Evolutionary conservation across 2,797 vertebrate genomes (phyloP), one percentile per base, ranked within the genome.

Genomic region (Lutjanus campechanus): DNA sequence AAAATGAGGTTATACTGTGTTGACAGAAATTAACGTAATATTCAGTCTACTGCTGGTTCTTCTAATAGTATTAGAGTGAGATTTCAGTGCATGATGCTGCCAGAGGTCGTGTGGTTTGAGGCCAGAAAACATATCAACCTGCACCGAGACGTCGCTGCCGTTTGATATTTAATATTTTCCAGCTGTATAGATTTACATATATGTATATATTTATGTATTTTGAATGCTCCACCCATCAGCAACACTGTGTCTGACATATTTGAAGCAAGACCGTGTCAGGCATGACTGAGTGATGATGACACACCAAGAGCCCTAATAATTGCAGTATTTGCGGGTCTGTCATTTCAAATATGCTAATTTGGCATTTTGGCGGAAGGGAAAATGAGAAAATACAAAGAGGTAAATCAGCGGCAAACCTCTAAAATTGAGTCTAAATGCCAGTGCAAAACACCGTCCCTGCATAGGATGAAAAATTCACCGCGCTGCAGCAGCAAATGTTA

Each of bases 291-390:
- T 43, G 53, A 73, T 47, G 17, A 68, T 71, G 79, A 85, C 72
- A 84, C 75, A 43, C 63, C 36, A n/a, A 20, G 50, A 61, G 11
- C 46, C 16, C 25, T 71, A 71, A 79, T 88, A 76, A 86, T 69
- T 74, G 75, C 82, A 78, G 43, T 22, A 79, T 84, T 77, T 87
- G 47, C 25, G 22, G 20, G 61, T 19, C 68, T 77, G 77, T 88
- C 80, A 83, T 83, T 89, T 89, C 36, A 84, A 58, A 86, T 90
- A 94, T 94, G 92, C 79, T 79, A 93, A 94, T 92, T 69, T 91
- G 92, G 76, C 90, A 91, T 94, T 95, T 94, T 84, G 69, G 51
- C 16, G 3, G 58, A 80, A 55, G 77, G 67, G 77, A 77, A 84
- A 87, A 87, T 70, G 51, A 82, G 75, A 63, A 85, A 86, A 81